Percentiles rank a stretch among this genome's conserved stretches.
phyloP scores from a whole-genome alignment of 2,888 invertebrate species.

The Ectemnius cavifrons region DNA sequence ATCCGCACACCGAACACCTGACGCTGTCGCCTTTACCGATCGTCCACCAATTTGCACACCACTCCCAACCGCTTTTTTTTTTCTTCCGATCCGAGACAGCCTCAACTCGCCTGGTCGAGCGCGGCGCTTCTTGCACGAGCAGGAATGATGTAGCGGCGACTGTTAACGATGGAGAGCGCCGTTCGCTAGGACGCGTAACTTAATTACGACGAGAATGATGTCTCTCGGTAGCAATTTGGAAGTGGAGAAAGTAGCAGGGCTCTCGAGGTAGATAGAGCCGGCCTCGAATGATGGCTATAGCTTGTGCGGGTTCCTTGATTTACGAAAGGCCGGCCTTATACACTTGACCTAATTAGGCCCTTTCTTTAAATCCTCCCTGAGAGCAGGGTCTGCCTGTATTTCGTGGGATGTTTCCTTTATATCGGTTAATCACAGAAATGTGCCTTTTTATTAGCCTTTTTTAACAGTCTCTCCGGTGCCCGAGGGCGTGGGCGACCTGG shows the following conservation, averaged over 20 bases:
- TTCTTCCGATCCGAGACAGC: slow-evolving; percentile 1
- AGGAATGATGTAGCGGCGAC: too few relatives aligned
- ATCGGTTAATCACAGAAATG: slow-evolving; percentile 33
- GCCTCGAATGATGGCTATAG: not conserved
- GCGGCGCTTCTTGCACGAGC: too few relatives aligned
- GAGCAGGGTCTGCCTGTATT: not conserved
- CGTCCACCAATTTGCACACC: slow-evolving; percentile 46
- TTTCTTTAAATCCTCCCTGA: not conserved
- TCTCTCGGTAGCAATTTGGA: too few relatives aligned
- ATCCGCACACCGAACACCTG: slow-evolving; percentile 40
- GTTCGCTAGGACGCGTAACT: too few relatives aligned
- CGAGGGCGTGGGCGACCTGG: slow-evolving; percentile 19
- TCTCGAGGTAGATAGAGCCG: not conserved
- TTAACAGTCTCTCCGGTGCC: slow-evolving; percentile 24
- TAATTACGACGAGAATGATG: too few relatives aligned
- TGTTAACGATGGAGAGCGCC: too few relatives aligned
- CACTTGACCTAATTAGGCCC: not conserved
- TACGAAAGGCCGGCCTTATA: slow-evolving; percentile 2
- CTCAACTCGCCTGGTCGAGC: too few relatives aligned
- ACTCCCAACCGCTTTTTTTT: not conserved
- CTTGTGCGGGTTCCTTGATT: not conserved
- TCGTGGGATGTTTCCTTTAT: not conserved
- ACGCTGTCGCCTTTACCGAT: slow-evolving; percentile 38
- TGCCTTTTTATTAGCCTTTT: slow-evolving; percentile 20
- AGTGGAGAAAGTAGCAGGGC: not conserved